Base-by-base conservation (phyloP, 1,140 invertebrate species). In the Brachionus calyciflorus region DNA sequence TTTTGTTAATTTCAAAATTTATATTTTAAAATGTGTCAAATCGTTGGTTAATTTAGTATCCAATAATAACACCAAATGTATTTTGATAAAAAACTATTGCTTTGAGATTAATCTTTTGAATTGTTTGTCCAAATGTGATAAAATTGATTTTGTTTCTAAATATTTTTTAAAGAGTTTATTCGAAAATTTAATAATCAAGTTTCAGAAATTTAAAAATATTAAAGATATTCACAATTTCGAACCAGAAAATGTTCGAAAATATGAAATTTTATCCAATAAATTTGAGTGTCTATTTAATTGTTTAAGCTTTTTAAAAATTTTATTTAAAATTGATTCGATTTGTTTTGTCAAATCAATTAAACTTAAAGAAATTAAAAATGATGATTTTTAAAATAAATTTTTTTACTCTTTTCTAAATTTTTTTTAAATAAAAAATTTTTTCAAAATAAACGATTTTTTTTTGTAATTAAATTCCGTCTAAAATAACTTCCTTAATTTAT, bases 21-120 rank as follows among this genome's bases (percentile, higher is more conserved):
- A 60, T 60, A 33, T 60, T 60, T 17, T 9, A 17, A 60, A 60
- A 60, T 60, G 55, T 60, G 6, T 60, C 12, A 33, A n/a, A 19
- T 37, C 28, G 33, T 60, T 60, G 17, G 30, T 33, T 12, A 37
- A 60, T 17, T 37, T 60, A 33, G n/a, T 60, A 7, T 33, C 26
- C 19, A 28, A 1, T 40, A 60, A 37, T 17, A 9, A 33, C 10
- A 33, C 37, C 37, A 17, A 33, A 3, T 10, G 55, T 37, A 19
- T 37, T 33, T 40, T 60, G 12, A n/a, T 60, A 1, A 60, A 60
- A 60, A 33, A 33, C 37, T 33, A 17, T 60, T 60, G 9, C 9
- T 60, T 60, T 40, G 55, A 60, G 55, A n/a, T 12, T 12, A 60
- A 60, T 19, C 19, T 28, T 33, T 37, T 60, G 28, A 33, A 60